Percentiles rank a stretch among this genome's conserved stretches.
Evolutionary conservation across 2,888 invertebrate genomes (phyloP).

Genomic region (Lampropteryx suffumata): DNA sequence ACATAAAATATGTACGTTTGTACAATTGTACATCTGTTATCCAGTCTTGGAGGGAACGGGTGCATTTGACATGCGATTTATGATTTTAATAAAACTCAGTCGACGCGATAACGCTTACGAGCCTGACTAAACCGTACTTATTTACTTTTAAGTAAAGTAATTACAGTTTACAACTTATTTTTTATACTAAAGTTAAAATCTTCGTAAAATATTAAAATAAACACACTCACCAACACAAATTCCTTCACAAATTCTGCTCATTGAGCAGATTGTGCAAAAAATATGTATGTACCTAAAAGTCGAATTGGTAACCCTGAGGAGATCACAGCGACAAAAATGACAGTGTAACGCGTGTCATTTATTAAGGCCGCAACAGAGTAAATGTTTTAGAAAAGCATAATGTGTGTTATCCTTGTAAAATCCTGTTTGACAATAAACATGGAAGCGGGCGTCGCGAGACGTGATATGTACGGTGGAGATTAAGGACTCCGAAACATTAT

Average conservation of each 20-base stretch:
- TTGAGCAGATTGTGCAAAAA: too few relatives aligned
- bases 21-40: conserved; percentile 68
- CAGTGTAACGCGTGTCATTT: conserved; percentile 59
- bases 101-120: conserved; percentile 62
- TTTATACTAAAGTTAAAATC: too few relatives aligned
- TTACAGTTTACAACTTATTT: too few relatives aligned
- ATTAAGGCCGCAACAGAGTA: conserved; percentile 56
- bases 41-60: conserved; percentile 66
- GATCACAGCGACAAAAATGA: conserved; percentile 54
- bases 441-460: conserved; percentile 40
- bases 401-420: conserved; percentile 60
- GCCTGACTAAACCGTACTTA: conserved; percentile 38
- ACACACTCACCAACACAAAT: conserved; percentile 6
- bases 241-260: too few relatives aligned
- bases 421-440: conserved; percentile 66
- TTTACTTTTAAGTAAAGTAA: too few relatives aligned
- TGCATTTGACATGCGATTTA: conserved; percentile 80
- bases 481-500: conserved; percentile 52
- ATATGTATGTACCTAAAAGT: conserved; percentile 20
- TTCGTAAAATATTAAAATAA: too few relatives aligned
- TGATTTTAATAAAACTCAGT: conserved; percentile 79
- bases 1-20: conserved; percentile 62
- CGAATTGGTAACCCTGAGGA: conserved; percentile 41
- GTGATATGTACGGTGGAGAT: conserved; percentile 49
- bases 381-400: conserved; percentile 67